Base-by-base conservation (phyloP, 2,797 vertebrate genomes). In the Sebastes kiyomatsui region DNA sequence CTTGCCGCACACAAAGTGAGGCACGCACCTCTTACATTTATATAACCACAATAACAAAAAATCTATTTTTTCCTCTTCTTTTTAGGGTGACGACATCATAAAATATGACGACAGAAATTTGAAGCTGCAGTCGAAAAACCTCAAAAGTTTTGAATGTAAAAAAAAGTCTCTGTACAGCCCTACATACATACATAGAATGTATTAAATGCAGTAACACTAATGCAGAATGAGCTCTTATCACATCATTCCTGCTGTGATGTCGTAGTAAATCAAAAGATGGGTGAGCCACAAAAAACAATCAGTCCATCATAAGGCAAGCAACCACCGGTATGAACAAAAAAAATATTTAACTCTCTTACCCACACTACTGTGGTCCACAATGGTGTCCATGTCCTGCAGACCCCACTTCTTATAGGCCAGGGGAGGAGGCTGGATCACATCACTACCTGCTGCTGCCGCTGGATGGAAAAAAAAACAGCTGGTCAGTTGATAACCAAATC, bases 371-470 rank as follows among this genome's bases (percentile, higher is more conserved):
- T 99, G 98, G 93, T 99, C 99, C 79, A 97, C 94, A 66, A 99
- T 97, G 0, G 88, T 92, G 84, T 99, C 98, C 95, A 98, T 96
- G 83, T 99, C 98, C 93, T 99, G 98, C 60, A 99, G 96, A 66
- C 97, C 98, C 98, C 98, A 99, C 88, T 99, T 99, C 94, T 99
- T 99, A 87, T 99, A 99, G 60, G 98, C 96, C 90, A 99, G 92
- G 0, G 99, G 99, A 62, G 99, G 99, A 32, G 98, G 99, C 69
- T 98, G 98, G 72, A 98, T 94, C 56, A 95, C 97, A 87, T 99
- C 99, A 88, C 96, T 98, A 67, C 99, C 99, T 67, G 97, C 98
- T 76, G 99, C 99, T 73, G 99, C 95, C 86, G 99, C 99, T 99
- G 91, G 25, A 80, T 11, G 14, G 23, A 25, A 9, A 49, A 49